Base-by-base conservation (phyloP, 2,797 vertebrate species). In the Crypturellus tataupa region DNA sequence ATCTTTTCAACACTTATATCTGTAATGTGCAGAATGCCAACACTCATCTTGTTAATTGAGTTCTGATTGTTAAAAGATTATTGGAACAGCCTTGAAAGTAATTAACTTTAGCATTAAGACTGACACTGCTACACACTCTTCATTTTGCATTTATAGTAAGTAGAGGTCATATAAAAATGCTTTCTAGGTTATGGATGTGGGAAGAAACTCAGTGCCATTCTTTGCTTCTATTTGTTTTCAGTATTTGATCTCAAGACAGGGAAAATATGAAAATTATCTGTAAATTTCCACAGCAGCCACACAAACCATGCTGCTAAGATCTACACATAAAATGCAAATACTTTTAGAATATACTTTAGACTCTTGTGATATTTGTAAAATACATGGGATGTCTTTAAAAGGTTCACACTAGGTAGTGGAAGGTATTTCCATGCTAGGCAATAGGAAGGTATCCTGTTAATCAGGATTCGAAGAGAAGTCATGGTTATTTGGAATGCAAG, bases 1-100 rank as follows among this genome's bases (percentile, higher is more conserved):
- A 35, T 8, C 13, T 80, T 39, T 51, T 77, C 40, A 77, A 60
- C 33, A 77, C 12, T n/a, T 58, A 5, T 29, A 53, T 9, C 27
- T 56, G 39, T 60, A 31, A 44, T 53, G 35, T 63, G 35, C 65
- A 82, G 44, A 39, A 55, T 25, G 64, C 31, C 37, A 68, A 64
- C 27, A 73, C 31, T 39, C 35, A 33, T 20, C 56, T 85, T 51
- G 72, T 76, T 81, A 84, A 49, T 29, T 19, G 63, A 90, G 21
- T 59, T 72, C 75, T 67, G 42, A 76, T 15, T 67, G 58, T 33
- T 64, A 51, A 69, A 72, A 59, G 17, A 80, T 70, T 73, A 82
- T 56, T 87, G 21, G 16, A 85, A 80, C 37, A 81, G 47, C 37
- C 64, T 56, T 73, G 27, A 35, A 91, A 76, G 18, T 59, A 76